These are phyloP conservation scores for Nephila pilipes DNA, from an alignment of 1,140 invertebrate genomes.

Conservation along the genomic window DNA sequence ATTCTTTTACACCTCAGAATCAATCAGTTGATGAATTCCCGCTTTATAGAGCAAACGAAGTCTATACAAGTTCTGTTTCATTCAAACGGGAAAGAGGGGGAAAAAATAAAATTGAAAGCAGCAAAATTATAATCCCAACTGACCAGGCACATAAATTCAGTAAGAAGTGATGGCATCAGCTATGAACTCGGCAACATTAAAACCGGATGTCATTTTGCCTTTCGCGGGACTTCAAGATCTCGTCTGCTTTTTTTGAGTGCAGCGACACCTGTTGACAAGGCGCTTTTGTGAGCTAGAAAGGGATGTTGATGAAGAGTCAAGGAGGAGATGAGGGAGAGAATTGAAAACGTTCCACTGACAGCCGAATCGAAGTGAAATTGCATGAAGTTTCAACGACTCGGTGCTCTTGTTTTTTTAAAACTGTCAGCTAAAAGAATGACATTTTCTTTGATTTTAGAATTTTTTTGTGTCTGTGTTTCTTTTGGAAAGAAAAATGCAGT, in stretches of 20 bases:
- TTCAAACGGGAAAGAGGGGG: too few relatives aligned
- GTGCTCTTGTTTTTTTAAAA: too few relatives aligned
- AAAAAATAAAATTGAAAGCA: too few relatives aligned
- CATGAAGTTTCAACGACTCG: too few relatives aligned
- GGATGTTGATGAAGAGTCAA: slow-evolving; percentile 19
- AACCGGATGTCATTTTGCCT: slow-evolving; percentile 73
- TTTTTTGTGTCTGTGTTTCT: too few relatives aligned
- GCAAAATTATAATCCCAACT: not conserved
- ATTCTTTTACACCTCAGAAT: not conserved
- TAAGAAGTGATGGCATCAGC: slow-evolving; percentile 28
- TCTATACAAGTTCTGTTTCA: too few relatives aligned
- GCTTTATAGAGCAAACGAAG: not conserved
- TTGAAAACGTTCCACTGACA: slow-evolving; percentile 26
- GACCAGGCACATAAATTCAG: slow-evolving; percentile 15
- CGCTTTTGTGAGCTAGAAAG: slow-evolving; percentile 40
- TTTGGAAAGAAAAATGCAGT: too few relatives aligned
- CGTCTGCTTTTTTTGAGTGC: slow-evolving; percentile 41
- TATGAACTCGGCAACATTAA: slow-evolving; percentile 46
- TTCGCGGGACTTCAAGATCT: slow-evolving; percentile 57
- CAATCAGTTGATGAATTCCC: not conserved
- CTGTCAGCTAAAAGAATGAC: too few relatives aligned
- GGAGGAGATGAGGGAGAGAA: not conserved
- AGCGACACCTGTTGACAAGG: slow-evolving; percentile 60
- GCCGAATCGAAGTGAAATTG: not conserved
- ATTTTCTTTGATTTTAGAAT: too few relatives aligned